These are phyloP conservation scores for Rostratula benghalensis DNA, from an alignment of 2,113 vertebrate species.

Conservation along the genomic window DNA sequence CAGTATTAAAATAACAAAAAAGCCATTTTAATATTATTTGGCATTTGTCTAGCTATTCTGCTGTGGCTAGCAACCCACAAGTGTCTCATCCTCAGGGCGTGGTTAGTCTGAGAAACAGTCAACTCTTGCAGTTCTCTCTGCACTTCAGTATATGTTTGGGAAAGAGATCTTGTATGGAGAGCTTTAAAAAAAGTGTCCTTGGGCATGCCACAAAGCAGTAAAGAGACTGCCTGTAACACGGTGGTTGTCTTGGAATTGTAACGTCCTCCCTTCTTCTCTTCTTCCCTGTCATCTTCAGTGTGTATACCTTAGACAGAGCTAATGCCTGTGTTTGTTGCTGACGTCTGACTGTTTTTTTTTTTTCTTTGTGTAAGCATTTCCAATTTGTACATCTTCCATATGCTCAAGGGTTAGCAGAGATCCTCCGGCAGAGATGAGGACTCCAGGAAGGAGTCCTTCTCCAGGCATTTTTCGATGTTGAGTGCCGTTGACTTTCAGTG, in stretches of 20 bases:
- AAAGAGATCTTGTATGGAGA: neutral
- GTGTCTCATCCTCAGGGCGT: neutral
- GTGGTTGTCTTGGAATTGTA: neutral
- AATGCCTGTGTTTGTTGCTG: neutral
- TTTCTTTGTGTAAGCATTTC: neutral
- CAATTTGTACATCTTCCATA: accelerated
- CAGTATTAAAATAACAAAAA: neutral
- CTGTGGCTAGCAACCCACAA: neutral
- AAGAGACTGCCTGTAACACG: neutral
- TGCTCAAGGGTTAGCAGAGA: neutral
- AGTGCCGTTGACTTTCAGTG: neutral
- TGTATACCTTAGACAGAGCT: neutral
- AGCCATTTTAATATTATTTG: neutral
- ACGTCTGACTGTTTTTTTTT: neutral
- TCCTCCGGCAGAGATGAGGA: neutral
- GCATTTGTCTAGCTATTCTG: neutral
- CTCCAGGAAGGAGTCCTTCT: neutral
- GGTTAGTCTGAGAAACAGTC: neutral
- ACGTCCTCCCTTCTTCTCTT: neutral
- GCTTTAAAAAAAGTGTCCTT: neutral
- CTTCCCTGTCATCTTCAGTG: neutral
- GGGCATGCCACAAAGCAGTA: neutral
- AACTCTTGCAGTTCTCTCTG: neutral
- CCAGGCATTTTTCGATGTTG: neutral
- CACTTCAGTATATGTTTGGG: neutral